phyloP scores from a whole-genome alignment of 2,888 invertebrate genomes.

The Tetranychus truncatus region DNA sequence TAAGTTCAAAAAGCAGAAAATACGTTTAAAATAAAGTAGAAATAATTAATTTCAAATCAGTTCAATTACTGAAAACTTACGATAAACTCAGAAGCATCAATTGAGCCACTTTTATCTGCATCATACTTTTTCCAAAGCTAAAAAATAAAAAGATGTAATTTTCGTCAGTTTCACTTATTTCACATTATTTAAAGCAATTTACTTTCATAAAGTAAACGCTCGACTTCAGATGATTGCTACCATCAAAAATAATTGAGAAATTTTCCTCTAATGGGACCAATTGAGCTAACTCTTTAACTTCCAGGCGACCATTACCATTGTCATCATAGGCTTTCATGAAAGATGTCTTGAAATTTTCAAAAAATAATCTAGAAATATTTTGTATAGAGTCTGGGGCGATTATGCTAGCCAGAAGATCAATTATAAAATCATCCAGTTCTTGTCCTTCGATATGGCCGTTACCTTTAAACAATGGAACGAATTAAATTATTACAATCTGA shows the following conservation, averaged over 20 bases:
- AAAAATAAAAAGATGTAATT: neutral
- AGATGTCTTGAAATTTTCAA: neutral
- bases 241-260: slow-evolving; percentile 8
- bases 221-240: slow-evolving; percentile 6
- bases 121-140: slow-evolving; percentile 11
- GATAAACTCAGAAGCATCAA: slow-evolving; percentile 1
- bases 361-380: neutral
- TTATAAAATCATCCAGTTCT: neutral
- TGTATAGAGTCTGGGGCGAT: neutral
- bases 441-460: slow-evolving; percentile 1
- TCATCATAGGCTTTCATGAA: slow-evolving; percentile 6
- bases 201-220: slow-evolving; percentile 7
- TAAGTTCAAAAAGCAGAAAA: neutral
- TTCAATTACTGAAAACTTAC: neutral
- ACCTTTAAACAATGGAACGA: neutral
- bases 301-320: neutral
- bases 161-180: neutral
- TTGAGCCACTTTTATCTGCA: slow-evolving; percentile 1
- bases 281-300: slow-evolving; percentile 10
- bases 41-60: neutral
- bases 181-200: neutral
- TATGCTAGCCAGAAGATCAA: neutral
- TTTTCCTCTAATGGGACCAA: slow-evolving; percentile 7
- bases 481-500: neutral
- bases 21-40: neutral